These are phyloP conservation scores for Sipunculus nudus DNA, from an alignment of 2,888 invertebrate species.

Conservation along the genomic window DNA sequence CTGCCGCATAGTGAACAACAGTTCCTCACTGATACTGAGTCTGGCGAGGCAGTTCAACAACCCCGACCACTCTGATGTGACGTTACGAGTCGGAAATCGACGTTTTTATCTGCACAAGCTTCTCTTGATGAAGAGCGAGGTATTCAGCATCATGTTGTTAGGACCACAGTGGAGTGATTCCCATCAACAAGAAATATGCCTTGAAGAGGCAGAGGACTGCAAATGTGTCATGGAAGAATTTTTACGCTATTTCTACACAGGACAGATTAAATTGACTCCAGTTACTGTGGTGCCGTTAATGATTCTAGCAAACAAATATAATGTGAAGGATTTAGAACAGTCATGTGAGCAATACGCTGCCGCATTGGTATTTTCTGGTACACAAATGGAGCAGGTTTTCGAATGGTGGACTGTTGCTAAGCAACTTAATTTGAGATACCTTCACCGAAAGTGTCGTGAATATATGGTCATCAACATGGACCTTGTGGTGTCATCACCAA, in stretches of 20 bases:
- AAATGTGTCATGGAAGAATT: conserved; percentile 14
- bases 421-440: background rate
- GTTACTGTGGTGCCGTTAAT: conserved; percentile 12
- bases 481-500: background rate
- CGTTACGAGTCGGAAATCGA: background rate
- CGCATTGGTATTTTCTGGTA: conserved; percentile 9
- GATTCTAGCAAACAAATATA: conserved; percentile 20
- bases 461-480: conserved; percentile 19
- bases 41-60: conserved; percentile 14
- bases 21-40: no score
- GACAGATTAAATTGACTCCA: conserved; percentile 6
- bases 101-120: conserved; percentile 20
- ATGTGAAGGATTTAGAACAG: conserved; percentile 13
- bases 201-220: conserved; percentile 9
- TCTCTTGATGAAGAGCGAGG: conserved; percentile 12
- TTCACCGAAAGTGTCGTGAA: conserved; percentile 6
- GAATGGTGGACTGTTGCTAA: conserved; percentile 14
- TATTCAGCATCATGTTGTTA: conserved; percentile 16
- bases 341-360: conserved; percentile 9
- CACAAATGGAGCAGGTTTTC: background rate
- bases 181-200: conserved; percentile 5
- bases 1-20: no score
- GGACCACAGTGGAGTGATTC: conserved; percentile 13
- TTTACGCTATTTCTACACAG: conserved; percentile 24
- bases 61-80: conserved; percentile 13